Evolutionary conservation across 2,888 invertebrate species (phyloP), one percentile per base, ranked within the genome.

Genomic region (Pammene fasciana): DNA sequence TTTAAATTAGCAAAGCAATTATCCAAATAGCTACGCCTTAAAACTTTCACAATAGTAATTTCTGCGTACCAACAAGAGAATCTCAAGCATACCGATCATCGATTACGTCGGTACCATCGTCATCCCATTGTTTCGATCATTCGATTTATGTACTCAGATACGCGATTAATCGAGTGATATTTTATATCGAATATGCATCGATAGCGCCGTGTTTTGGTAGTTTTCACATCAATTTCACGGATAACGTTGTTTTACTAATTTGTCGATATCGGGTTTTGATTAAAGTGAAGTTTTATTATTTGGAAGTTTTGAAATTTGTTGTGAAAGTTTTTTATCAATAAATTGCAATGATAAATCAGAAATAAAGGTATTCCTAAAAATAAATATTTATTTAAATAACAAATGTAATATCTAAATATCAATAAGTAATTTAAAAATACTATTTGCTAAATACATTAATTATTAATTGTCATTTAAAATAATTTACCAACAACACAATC

Each of bases 51-150:
- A 75, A 78, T 73, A 74, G 73, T 75, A 67, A 64, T 73, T 68
- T 65, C 73, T 77, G 75, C 77, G 72, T 72, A 74, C 68, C 68
- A 50, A 64, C 68, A 64, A 68, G 56, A 46, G 54, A 65, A 45
- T 62, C 55, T 55, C 56, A 54, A 52, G 46, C 70, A 65, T 54
- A 36, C 46, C 77, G 79, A 77, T 75, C 72, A 73, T 73, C 75
- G 74, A 72, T 77, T 76, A 75, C 72, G 76, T 75, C 75, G 75
- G 73, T 68, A 74, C 76, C 74, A 76, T 77, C 73, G 72, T 74
- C 74, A 72, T 36, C 67, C 75, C 79, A 83, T 83, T 83, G 84
- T 84, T 83, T 77, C 77, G 75, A 76, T 76, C 77, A 75, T 72
- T 76, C 77, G 80, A 79, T 77, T 77, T 79, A 78, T 73, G 73